These are phyloP conservation scores for cattle (Bos taurus) DNA, from an alignment of 2,113 vertebrate species.

Conservation along the genomic window DNA sequence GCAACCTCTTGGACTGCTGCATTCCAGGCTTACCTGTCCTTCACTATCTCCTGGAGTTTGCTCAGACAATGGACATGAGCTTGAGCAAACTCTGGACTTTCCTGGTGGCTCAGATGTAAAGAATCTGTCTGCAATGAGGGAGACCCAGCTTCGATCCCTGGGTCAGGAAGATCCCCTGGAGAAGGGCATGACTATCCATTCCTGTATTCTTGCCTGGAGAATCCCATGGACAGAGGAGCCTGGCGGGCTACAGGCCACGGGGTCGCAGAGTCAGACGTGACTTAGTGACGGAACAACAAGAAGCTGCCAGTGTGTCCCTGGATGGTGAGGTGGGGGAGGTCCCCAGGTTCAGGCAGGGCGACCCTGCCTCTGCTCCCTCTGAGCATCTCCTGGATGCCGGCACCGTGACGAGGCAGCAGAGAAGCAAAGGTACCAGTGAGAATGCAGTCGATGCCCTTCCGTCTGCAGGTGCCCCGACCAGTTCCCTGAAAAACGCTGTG, in stretches of 20 bases:
- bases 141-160: background rate
- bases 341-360: background rate
- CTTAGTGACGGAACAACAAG: background rate
- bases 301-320: background rate
- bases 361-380: background rate
- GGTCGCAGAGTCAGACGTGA: fast-evolving
- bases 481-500: background rate
- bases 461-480: too few species aligned
- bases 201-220: background rate
- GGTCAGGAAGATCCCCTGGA: background rate
- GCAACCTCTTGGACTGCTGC: background rate
- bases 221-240: background rate
- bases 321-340: background rate
- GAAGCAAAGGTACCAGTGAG: background rate
- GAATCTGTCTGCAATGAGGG: background rate
- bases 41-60: background rate
- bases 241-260: fast-evolving
- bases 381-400: background rate
- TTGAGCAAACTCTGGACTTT: background rate
- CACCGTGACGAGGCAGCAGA: background rate
- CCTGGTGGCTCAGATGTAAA: background rate
- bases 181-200: background rate
- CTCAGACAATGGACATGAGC: background rate
- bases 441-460: background rate
- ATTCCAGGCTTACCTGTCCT: too few species aligned